phyloP scores from a whole-genome alignment of 2,888 invertebrate species.

The Drosophila ustulata region DNA sequence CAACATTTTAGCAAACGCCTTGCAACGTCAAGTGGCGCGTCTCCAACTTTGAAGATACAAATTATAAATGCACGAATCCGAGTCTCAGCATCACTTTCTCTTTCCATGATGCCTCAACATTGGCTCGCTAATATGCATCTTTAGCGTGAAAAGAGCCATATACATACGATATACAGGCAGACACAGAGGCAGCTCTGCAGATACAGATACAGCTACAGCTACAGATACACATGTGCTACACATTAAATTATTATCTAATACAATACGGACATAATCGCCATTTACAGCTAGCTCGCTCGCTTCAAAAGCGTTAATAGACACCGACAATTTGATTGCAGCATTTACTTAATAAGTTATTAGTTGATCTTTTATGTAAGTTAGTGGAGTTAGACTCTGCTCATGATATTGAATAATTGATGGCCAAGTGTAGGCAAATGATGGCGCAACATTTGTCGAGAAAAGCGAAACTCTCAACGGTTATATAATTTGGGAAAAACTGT shows the following conservation, averaged over 20 bases:
- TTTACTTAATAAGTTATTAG: constrained; percentile 72
- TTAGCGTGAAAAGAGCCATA: constrained; percentile 25
- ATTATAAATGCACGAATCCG: constrained; percentile 72
- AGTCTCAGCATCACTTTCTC: constrained; percentile 67
- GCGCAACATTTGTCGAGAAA: constrained; percentile 53
- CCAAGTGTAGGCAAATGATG: constrained; percentile 66
- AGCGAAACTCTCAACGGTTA: constrained; percentile 50
- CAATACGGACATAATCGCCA: constrained; percentile 54
- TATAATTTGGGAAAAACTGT: constrained; percentile 56
- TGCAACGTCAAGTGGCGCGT: constrained; percentile 36
- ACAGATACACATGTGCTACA: constrained; percentile 21
- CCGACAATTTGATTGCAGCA: constrained; percentile 65
- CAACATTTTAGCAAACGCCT: constrained; percentile 54
- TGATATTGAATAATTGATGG: constrained; percentile 67
- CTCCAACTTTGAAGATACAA: constrained; percentile 49
- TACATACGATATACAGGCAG: constrained; percentile 20
- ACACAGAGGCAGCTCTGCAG: constrained; percentile 12
- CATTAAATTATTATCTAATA: constrained; percentile 71
- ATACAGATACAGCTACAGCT: too few relatives aligned
- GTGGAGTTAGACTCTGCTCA: constrained; percentile 48
- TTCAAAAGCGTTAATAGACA: constrained; percentile 42
- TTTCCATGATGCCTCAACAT: constrained; percentile 53
- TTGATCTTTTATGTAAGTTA: constrained; percentile 68
- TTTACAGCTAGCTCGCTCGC: constrained; percentile 44
- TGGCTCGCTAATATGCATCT: constrained; percentile 63